phyloP scores from a whole-genome alignment of 1,140 invertebrate genomes.

The Pseudomyrmex concolor region DNA sequence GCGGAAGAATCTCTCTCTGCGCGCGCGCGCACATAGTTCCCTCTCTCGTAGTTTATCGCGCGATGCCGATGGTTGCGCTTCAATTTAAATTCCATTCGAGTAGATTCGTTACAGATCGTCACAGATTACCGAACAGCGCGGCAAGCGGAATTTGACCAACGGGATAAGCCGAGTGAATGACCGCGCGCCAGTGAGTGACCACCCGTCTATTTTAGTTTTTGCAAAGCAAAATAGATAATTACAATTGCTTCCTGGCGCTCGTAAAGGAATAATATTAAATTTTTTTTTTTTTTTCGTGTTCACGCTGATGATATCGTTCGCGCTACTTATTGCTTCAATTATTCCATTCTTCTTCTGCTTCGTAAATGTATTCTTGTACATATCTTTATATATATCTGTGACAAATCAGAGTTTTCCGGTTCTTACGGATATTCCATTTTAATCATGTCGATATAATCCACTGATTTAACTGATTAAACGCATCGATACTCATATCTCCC shows the following conservation, averaged over 20 bases:
- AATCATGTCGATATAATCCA: too few species aligned
- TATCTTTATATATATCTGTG: too few species aligned
- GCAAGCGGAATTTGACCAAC: conserved; percentile 34
- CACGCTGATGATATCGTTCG: too few species aligned
- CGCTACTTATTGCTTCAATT: too few species aligned
- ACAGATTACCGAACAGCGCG: conserved; percentile 47
- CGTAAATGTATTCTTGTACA: too few species aligned
- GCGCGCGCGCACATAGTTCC: conserved; percentile 21
- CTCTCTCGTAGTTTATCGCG: conserved; percentile 35
- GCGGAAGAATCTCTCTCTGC: conserved; percentile 9
- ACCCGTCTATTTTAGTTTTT: conserved; percentile 5
- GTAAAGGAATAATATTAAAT: neutral
- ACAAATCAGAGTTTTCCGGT: too few species aligned
- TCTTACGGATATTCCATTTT: too few species aligned
- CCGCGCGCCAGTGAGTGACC: conserved; percentile 26
- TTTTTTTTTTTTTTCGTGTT: neutral
- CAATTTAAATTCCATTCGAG: conserved; percentile 57
- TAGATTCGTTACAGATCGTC: conserved; percentile 56
- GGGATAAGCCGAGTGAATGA: conserved; percentile 49
- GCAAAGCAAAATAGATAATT: neutral
- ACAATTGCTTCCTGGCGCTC: neutral
- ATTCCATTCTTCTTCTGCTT: too few species aligned
- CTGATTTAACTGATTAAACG: too few species aligned
- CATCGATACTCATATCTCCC: too few species aligned
- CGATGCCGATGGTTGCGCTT: conserved; percentile 37